Percentiles rank a stretch among this genome's conserved stretches.
phyloP scores from a whole-genome alignment of 1,140 invertebrate genomes.

The Aphidius ervi region DNA sequence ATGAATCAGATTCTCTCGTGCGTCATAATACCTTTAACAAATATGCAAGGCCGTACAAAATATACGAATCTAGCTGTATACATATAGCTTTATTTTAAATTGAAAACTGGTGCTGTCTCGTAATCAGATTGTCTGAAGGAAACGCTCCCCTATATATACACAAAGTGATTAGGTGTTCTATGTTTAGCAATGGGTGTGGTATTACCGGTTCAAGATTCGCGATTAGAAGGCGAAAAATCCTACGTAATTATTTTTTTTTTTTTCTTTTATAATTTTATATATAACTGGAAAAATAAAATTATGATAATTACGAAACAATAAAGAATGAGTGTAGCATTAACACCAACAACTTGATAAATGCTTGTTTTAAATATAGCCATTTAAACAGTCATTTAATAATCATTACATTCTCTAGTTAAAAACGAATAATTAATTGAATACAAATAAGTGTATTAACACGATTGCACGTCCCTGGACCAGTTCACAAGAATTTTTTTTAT shows the following conservation, averaged over 20 bases:
- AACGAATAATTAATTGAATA: too few relatives aligned
- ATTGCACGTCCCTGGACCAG: too few relatives aligned
- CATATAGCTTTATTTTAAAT: slow-evolving; percentile 3
- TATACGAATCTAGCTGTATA: too few relatives aligned
- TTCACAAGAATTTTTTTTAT: too few relatives aligned
- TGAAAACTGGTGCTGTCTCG: slow-evolving; percentile 8
- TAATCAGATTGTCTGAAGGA: slow-evolving; percentile 3
- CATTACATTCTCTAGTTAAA: too few relatives aligned
- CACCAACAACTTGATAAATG: slow-evolving; percentile 13
- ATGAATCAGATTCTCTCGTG: slow-evolving; percentile 26
- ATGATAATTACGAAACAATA: slow-evolving; percentile 19
- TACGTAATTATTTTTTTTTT: background rate
- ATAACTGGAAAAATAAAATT: background rate
- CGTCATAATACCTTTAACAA: slow-evolving; percentile 14
- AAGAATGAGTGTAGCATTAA: slow-evolving; percentile 21
- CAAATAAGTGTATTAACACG: too few relatives aligned
- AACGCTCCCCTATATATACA: slow-evolving; percentile 1
- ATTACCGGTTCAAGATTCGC: slow-evolving; percentile 34
- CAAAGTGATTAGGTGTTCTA: slow-evolving; percentile 23
- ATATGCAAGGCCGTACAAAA: slow-evolving; percentile 29
- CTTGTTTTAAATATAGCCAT: slow-evolving; percentile 10
- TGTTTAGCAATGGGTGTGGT: slow-evolving; percentile 41
- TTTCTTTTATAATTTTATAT: background rate
- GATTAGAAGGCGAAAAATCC: slow-evolving; percentile 38
- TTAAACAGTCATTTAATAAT: too few relatives aligned